Percentiles rank a stretch among this genome's conserved stretches.
Conservation (phyloP, 1,140 invertebrate genomes). For the Eumeta japonica region DNA sequence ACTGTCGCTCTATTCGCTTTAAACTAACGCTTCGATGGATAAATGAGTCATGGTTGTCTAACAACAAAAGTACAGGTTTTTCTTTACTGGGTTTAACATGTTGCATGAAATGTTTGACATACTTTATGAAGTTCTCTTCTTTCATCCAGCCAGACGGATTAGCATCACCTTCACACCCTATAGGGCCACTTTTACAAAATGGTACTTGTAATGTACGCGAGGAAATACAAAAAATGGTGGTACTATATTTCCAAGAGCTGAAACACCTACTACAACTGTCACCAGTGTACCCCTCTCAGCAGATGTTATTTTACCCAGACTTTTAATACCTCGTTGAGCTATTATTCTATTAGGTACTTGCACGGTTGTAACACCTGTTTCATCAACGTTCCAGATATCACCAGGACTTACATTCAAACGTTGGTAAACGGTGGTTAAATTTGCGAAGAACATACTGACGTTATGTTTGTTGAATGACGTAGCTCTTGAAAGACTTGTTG, state of each 20-base stretch:
- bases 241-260: conserved; percentile 33
- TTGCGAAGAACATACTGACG: conserved; percentile 25
- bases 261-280: conserved; percentile 33
- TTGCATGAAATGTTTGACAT: conserved; percentile 30
- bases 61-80: conserved; percentile 24
- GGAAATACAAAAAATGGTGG: conserved; percentile 51
- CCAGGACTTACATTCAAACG: conserved; percentile 5
- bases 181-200: conserved; percentile 27
- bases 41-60: conserved; percentile 35
- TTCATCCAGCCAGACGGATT: conserved; percentile 38
- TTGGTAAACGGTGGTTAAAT: conserved; percentile 19
- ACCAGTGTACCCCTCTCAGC: conserved; percentile 46
- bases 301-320: conserved; percentile 44
- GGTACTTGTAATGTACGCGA: conserved; percentile 23
- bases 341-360: conserved; percentile 32
- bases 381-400: conserved; percentile 40
- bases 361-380: conserved; percentile 51
- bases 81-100: conserved; percentile 21
- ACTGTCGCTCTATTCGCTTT: no score
- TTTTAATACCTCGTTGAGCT: conserved; percentile 34
- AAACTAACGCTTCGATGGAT: no score
- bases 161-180: conserved; percentile 24
- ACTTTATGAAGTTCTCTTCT: conserved; percentile 22
- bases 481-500: conserved; percentile 33
- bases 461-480: conserved; percentile 33